A percentile compares a stretch with the other conserved stretches of the same genome.
These are phyloP conservation scores for Ictalurus punctatus DNA, from an alignment of 2,113 vertebrate species.

Conservation along the genomic window DNA sequence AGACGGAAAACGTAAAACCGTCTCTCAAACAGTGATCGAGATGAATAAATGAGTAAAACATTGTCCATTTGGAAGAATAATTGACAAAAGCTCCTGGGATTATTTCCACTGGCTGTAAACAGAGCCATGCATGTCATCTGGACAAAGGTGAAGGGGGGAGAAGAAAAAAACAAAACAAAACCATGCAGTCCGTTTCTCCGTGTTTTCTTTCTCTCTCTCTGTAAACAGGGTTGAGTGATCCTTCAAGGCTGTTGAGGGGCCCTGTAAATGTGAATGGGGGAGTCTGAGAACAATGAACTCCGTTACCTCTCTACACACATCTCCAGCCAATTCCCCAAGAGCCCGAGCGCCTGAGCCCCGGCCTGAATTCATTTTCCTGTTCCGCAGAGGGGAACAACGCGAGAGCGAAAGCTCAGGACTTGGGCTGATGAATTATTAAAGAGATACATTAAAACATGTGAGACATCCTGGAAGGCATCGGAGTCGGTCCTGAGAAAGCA, in stretches of 20 bases:
- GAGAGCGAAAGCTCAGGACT: constrained; percentile 15
- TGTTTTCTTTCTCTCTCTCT: constrained; percentile 41
- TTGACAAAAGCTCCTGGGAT: constrained; percentile 29
- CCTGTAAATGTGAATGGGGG: constrained; percentile 52
- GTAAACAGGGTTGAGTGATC: constrained; percentile 58
- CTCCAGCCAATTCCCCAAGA: constrained; percentile 55
- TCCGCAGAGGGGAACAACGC: constrained; percentile 39
- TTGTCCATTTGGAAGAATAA: constrained; percentile 13
- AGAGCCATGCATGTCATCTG: constrained; percentile 29
- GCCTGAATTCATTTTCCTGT: constrained; percentile 53
- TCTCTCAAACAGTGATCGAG: constrained; percentile 14
- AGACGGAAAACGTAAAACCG: constrained; percentile 29
- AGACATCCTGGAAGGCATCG: constrained; percentile 16
- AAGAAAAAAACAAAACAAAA: too few relatives aligned
- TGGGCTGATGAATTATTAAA: constrained; percentile 44
- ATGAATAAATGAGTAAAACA: constrained; percentile 24
- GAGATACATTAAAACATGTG: background rate
- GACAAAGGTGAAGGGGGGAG: constrained; percentile 24
- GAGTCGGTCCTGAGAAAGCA: background rate
- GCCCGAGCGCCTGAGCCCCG: constrained; percentile 29
- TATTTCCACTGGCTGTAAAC: constrained; percentile 37
- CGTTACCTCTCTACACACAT: constrained; percentile 46
- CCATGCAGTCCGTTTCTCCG: constrained; percentile 28
- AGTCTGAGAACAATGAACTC: constrained; percentile 58
- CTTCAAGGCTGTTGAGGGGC: constrained; percentile 53